phyloP scores from a whole-genome alignment of 2,797 vertebrate genomes.

The Xenentodon cancila region DNA sequence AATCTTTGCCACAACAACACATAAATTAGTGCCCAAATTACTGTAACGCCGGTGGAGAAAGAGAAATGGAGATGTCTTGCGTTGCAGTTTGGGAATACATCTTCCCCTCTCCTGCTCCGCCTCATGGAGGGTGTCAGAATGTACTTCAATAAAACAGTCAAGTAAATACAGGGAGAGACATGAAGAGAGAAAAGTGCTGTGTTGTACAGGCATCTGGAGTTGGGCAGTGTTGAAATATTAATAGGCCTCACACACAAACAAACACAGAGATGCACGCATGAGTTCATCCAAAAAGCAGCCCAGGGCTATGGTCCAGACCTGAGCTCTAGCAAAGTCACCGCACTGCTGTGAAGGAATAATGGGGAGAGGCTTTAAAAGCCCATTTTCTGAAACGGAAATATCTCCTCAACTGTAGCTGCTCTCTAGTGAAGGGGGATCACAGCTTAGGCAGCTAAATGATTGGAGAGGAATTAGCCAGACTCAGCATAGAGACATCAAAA shows the following conservation, averaged over 20 bases:
- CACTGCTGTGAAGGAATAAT: slow-evolving; percentile 68
- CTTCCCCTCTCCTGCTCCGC: slow-evolving; percentile 54
- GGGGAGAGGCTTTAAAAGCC: slow-evolving; percentile 58
- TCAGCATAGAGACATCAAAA: slow-evolving; percentile 68
- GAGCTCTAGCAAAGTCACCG: slow-evolving; percentile 72
- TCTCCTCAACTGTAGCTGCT: slow-evolving; percentile 64
- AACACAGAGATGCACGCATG: slow-evolving; percentile 78
- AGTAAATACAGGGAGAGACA: slow-evolving; percentile 75
- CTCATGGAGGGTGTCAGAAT: slow-evolving; percentile 77
- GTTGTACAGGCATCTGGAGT: slow-evolving; percentile 79
- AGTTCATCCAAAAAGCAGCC: slow-evolving; percentile 81
- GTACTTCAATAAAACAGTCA: slow-evolving; percentile 79
- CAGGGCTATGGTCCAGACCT: slow-evolving; percentile 77
- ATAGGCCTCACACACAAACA: slow-evolving; percentile 83
- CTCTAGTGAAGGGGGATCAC: slow-evolving; percentile 68
- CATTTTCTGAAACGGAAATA: slow-evolving; percentile 65
- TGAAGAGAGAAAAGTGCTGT: slow-evolving; percentile 74
- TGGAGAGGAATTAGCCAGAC: slow-evolving; percentile 66
- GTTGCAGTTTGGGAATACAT: slow-evolving; percentile 70
- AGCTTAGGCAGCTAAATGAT: slow-evolving; percentile 67
- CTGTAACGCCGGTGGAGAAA: slow-evolving; percentile 65
- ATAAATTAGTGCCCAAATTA: slow-evolving; percentile 84
- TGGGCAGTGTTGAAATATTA: slow-evolving; percentile 83
- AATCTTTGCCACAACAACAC: slow-evolving; percentile 80
- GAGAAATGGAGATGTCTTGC: slow-evolving; percentile 68